These are phyloP conservation scores for Macropus fuliginosus DNA, from an alignment of 2,797 vertebrate genomes.

Conservation along the genomic window DNA sequence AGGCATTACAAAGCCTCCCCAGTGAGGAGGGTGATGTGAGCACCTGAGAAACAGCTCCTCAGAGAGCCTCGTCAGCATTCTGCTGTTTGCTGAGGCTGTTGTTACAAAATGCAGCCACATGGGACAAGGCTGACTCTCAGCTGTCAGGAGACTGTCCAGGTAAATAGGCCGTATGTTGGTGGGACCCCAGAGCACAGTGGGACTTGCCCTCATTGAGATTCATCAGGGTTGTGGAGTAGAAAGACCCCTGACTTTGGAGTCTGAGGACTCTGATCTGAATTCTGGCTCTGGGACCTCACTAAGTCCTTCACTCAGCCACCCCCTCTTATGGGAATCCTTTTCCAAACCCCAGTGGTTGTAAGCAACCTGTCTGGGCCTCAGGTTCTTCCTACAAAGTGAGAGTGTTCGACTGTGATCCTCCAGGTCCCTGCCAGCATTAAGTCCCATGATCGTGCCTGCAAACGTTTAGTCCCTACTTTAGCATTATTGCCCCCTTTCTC, in stretches of 20 bases:
- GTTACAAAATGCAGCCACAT: constrained; percentile 57
- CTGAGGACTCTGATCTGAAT: not conserved
- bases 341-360: not conserved
- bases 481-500: not conserved
- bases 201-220: not conserved
- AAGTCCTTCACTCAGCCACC: not conserved
- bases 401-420: not conserved
- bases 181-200: not conserved
- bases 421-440: not conserved
- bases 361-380: not conserved
- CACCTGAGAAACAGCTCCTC: constrained; percentile 22
- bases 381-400: not conserved
- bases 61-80: constrained; percentile 65
- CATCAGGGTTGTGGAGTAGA: not conserved
- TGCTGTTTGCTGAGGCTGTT: not conserved
- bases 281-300: not conserved
- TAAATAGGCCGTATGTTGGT: not conserved
- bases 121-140: constrained; percentile 67
- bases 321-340: not conserved
- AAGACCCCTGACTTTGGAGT: not conserved
- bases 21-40: constrained; percentile 3
- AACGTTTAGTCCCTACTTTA: not conserved
- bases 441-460: not conserved
- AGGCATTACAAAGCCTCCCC: rapidly evolving
- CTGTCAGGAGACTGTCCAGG: not conserved